These are phyloP conservation scores for Mesocricetus auratus DNA, from an alignment of 2,113 vertebrate genomes.

Conservation along the genomic window DNA sequence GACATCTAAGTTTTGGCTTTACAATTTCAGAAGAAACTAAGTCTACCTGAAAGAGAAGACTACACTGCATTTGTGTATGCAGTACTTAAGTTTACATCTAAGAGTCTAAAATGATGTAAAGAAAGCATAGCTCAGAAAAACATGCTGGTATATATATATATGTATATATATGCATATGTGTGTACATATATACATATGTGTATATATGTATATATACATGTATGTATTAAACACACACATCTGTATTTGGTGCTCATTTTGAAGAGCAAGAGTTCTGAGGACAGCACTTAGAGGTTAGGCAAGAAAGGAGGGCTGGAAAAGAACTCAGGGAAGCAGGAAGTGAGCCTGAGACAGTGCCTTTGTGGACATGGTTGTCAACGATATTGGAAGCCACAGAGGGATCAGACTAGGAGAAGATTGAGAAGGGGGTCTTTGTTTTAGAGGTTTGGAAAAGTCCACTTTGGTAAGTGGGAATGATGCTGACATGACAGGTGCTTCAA, in stretches of 20 bases:
- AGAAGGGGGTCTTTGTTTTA: neutral
- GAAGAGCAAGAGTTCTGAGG: neutral
- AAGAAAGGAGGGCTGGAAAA: neutral
- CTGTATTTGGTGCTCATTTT: neutral
- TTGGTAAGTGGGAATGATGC: rapidly evolving
- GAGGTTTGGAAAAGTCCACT: neutral
- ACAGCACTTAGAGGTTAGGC: neutral
- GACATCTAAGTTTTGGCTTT: neutral
- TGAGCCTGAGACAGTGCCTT: rapidly evolving
- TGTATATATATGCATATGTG: too few species aligned
- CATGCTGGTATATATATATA: neutral
- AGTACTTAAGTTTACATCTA: neutral
- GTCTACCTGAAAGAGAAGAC: neutral
- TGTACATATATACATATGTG: too few species aligned
- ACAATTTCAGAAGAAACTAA: neutral
- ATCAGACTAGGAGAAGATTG: neutral
- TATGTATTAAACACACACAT: neutral
- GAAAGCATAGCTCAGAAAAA: neutral
- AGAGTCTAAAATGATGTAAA: neutral
- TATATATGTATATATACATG: too few species aligned
- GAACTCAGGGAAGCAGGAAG: neutral
- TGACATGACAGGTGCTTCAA: rapidly evolving
- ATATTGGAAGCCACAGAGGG: neutral
- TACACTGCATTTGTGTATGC: neutral
- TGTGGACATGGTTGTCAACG: neutral